Conservation (phyloP, 2,888 invertebrate species). For the Dryobota labecula region DNA sequence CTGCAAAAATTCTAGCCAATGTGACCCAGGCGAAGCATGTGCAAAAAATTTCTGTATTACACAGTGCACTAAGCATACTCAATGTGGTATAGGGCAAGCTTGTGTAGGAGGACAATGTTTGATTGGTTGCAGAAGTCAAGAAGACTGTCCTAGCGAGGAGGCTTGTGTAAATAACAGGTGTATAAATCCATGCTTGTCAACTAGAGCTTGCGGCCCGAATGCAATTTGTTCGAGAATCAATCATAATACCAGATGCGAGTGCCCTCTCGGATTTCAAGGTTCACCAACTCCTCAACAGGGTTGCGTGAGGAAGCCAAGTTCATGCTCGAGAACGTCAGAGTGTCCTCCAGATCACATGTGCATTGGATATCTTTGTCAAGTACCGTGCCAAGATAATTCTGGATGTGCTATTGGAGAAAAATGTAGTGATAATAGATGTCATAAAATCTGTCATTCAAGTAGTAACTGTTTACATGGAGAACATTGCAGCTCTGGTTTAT, state of each 20-base stretch:
- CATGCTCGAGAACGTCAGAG: slow-evolving; percentile 92
- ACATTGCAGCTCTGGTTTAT: slow-evolving; percentile 95
- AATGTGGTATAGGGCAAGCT: slow-evolving; percentile 95
- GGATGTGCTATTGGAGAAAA: slow-evolving; percentile 96
- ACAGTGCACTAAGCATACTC: slow-evolving; percentile 95
- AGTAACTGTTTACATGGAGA: slow-evolving; percentile 97
- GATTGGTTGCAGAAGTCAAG: slow-evolving; percentile 95
- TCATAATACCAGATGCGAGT: slow-evolving; percentile 94
- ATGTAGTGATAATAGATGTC: slow-evolving; percentile 94
- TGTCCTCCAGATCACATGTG: slow-evolving; percentile 95
- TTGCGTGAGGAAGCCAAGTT: slow-evolving; percentile 95
- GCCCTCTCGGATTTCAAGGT: slow-evolving; percentile 96
- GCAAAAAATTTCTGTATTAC: slow-evolving; percentile 94
- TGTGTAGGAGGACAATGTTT: slow-evolving; percentile 95
- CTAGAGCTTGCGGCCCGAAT: slow-evolving; percentile 95
- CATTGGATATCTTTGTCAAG: slow-evolving; percentile 94
- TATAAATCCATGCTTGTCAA: slow-evolving; percentile 94
- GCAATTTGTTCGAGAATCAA: slow-evolving; percentile 94
- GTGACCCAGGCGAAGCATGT: slow-evolving; percentile 95
- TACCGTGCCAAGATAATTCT: slow-evolving; percentile 93
- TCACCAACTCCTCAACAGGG: slow-evolving; percentile 97
- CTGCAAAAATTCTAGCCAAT: slow-evolving; percentile 94
- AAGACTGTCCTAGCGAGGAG: slow-evolving; percentile 94
- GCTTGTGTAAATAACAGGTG: slow-evolving; percentile 96
- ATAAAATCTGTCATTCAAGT: slow-evolving; percentile 96